Base-by-base conservation (phyloP, 2,113 vertebrate species). In the Phoxinus phoxinus region DNA sequence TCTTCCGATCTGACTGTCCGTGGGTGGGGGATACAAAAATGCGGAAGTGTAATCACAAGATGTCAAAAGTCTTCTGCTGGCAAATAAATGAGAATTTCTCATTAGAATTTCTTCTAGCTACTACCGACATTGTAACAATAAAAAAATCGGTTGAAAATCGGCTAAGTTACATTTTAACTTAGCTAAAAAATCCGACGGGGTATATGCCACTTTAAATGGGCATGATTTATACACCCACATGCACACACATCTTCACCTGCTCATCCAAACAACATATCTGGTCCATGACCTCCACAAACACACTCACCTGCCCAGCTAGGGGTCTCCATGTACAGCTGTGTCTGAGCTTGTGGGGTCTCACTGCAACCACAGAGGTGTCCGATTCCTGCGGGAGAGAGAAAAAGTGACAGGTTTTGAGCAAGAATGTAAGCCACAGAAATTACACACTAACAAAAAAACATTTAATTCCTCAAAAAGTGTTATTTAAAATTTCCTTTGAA, bases 301-400 rank as follows among this genome's bases (percentile, higher is more conserved):
- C 59, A 85, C 86, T 87, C 9, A 88, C 87, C 89, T 90, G 89
- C 85, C 89, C 89, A 90, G 85, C 85, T 88, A 35, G 85, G 87
- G 87, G 87, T 90, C 89, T 90, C 89, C 89, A 90, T 90, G 89
- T 87, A 90, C 74, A 85, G 85, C 85, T 86, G 74, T 86, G 85
- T 71, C 79, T 83, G 79, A 83, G 81, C 82, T 61, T 78, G 23
- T 58, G 69, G 83, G 63, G 84, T 59, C 85, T 89, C 85, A 87
- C 89, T 85, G 87, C 82, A 83, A 83, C 75, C 84, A 87, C 86
- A 86, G 78, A 74, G 51, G 58, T 73, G 67, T 87, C 73, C 65
- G 84, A 85, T 74, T 87, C 85, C 90, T 91, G 87, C 17, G 78
- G 27, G 83, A 89, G 37, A 89, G 21, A 69, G 72, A 85, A 61